Evolutionary conservation across 2,888 invertebrate species (phyloP).

Genomic region (Dynastes hyllus): DNA sequence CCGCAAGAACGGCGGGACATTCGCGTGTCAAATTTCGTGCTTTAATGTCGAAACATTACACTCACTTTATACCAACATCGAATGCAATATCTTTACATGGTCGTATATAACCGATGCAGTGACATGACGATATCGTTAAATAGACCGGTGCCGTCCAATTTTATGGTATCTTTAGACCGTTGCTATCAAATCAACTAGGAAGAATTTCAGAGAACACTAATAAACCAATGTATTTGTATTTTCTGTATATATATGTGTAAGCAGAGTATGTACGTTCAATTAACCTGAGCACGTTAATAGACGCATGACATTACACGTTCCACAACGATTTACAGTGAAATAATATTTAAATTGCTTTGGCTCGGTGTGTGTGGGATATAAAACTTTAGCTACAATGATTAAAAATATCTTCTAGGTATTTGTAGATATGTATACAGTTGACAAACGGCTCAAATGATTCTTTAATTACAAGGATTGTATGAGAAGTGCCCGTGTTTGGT

Average conservation of each 20-base stretch:
- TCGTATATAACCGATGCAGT: constrained; percentile 11
- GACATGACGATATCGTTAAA: constrained; percentile 29
- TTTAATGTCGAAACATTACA: constrained; percentile 28
- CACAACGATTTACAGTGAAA: not conserved
- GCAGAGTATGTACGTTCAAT: constrained; percentile 13
- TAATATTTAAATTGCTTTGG: not conserved
- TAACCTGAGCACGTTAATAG: constrained; percentile 23
- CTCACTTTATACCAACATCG: constrained; percentile 1
- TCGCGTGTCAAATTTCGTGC: constrained; percentile 28
- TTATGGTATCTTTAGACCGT: constrained; percentile 19
- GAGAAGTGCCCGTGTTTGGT: too few relatives aligned
- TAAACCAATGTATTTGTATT: constrained; percentile 1
- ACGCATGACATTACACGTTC: not conserved
- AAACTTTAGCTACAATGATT: not conserved
- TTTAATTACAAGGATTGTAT: too few relatives aligned
- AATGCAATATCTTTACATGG: not conserved
- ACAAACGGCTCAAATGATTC: too few relatives aligned
- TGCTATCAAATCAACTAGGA: constrained; percentile 25
- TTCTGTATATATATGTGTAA: constrained; percentile 2
- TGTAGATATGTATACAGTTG: too few relatives aligned
- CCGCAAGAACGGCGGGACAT: not conserved
- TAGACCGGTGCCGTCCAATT: constrained; percentile 14
- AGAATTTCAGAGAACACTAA: constrained; percentile 20
- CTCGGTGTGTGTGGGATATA: constrained; percentile 5
- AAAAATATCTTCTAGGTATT: too few relatives aligned